Evolutionary conservation across 2,888 invertebrate genomes (phyloP).

Genomic region (Neoscelio sp.): DNA sequence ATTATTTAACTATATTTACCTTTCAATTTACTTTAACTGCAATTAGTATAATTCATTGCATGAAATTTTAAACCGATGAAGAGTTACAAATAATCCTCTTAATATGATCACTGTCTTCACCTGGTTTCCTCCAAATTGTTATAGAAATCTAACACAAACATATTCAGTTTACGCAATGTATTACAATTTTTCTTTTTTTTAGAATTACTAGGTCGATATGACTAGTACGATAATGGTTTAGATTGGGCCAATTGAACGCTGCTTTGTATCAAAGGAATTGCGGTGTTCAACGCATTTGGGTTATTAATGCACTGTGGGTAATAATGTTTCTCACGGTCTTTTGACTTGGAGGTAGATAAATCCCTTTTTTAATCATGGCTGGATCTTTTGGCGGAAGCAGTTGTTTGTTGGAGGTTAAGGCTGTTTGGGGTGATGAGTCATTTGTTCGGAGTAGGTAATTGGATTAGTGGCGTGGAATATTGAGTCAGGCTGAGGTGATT

Average conservation of each 20-base stretch:
- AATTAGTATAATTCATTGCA: too few relatives aligned
- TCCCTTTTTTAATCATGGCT: constrained; percentile 5
- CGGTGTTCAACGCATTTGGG: constrained; percentile 15
- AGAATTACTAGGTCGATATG: not conserved
- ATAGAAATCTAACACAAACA: not conserved
- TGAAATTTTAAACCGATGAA: too few relatives aligned
- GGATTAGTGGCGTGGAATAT: constrained; percentile 54
- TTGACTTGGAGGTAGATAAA: constrained; percentile 2
- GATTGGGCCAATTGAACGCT: constrained; percentile 22
- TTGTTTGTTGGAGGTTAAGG: constrained; percentile 34
- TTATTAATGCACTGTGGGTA: constrained; percentile 1
- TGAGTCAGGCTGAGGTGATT: constrained; percentile 48
- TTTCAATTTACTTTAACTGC: too few relatives aligned
- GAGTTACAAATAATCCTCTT: too few relatives aligned
- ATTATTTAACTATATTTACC: too few relatives aligned
- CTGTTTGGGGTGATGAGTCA: constrained; percentile 49
- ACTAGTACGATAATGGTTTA: constrained; percentile 16
- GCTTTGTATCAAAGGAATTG: constrained; percentile 33
- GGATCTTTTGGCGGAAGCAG: constrained; percentile 5
- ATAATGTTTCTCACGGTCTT: constrained; percentile 29
- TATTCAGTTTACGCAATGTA: not conserved
- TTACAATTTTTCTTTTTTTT: not conserved
- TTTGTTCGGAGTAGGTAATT: constrained; percentile 36
- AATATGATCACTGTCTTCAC: too few relatives aligned
- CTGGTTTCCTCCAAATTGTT: too few relatives aligned